Evolutionary conservation across 2,888 invertebrate species (phyloP).

Genomic region (Plebejus anna): DNA sequence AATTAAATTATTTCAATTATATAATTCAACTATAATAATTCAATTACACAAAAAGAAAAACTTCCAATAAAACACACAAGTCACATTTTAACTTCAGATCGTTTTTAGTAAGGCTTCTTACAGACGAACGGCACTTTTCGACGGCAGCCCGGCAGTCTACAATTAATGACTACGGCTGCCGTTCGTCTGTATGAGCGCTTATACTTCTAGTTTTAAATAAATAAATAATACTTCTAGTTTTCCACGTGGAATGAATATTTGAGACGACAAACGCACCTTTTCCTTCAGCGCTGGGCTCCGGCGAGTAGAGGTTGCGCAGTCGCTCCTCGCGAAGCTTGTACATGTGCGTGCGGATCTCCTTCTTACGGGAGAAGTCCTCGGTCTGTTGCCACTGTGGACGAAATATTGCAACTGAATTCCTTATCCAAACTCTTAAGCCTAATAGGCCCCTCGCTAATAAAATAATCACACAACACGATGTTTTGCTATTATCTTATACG

Average conservation of each 20-base stretch:
- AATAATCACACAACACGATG: no score
- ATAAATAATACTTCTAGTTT: neutral
- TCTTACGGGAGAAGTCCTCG: conserved; percentile 91
- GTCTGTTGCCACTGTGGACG: conserved; percentile 89
- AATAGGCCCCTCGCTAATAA: no score
- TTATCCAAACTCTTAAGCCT: neutral
- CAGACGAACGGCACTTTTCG: no score
- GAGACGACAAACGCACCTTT: conserved; percentile 54
- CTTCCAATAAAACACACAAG: neutral
- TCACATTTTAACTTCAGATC: neutral
- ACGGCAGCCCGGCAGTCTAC: no score
- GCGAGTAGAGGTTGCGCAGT: conserved; percentile 86
- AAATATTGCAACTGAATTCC: neutral
- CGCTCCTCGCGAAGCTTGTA: conserved; percentile 90
- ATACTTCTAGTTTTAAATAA: no score
- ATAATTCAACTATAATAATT: no score
- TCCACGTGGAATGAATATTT: neutral
- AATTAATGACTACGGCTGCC: no score
- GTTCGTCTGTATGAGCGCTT: no score
- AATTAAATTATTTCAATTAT: conserved; percentile 10
- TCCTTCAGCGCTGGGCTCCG: conserved; percentile 57
- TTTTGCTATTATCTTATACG: no score
- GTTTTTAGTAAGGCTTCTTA: no score
- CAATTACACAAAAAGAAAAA: neutral
- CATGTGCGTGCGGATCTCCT: conserved; percentile 92